phyloP scores from a whole-genome alignment of 2,888 invertebrate genomes.

The Zhuqinia jingwanae region DNA sequence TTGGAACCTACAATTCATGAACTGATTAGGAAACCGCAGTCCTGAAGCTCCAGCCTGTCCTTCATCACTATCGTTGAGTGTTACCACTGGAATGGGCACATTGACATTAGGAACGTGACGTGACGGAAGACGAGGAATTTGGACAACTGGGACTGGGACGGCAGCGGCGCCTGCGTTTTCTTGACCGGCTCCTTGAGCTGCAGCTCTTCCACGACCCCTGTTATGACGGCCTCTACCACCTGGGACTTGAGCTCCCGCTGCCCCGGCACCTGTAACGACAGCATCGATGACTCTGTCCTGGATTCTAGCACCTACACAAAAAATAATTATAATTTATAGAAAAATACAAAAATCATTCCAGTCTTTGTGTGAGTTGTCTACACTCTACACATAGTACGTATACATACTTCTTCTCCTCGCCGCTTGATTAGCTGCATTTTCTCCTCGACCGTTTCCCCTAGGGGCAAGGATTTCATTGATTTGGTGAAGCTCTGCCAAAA shows the following conservation, averaged over 20 bases:
- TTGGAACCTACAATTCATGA: constrained; percentile 59
- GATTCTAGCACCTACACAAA: constrained; percentile 68
- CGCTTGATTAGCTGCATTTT: background rate
- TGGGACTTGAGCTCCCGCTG: background rate
- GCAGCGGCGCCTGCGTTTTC: background rate
- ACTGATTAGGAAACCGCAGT: constrained; percentile 33
- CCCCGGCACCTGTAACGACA: constrained; percentile 18
- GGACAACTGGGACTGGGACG: background rate
- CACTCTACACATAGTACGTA: too few species aligned
- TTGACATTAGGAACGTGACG: background rate
- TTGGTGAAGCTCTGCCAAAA: constrained; percentile 59
- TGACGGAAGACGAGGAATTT: too few species aligned
- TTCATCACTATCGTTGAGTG: constrained; percentile 32
- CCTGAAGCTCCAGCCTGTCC: background rate
- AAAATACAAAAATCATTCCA: too few species aligned
- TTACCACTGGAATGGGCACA: constrained; percentile 44
- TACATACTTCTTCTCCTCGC: constrained; percentile 62
- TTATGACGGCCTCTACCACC: constrained; percentile 17
- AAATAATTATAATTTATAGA: too few species aligned
- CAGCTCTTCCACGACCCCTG: background rate
- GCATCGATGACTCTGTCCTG: constrained; percentile 52
- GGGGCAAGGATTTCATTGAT: constrained; percentile 53
- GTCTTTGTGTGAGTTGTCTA: too few species aligned
- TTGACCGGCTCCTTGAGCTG: background rate
- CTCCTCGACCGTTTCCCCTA: background rate